A percentile compares a stretch with the other conserved stretches of the same genome.
phyloP scores from a whole-genome alignment of 2,797 vertebrate genomes.

The Podarcis siculus region DNA sequence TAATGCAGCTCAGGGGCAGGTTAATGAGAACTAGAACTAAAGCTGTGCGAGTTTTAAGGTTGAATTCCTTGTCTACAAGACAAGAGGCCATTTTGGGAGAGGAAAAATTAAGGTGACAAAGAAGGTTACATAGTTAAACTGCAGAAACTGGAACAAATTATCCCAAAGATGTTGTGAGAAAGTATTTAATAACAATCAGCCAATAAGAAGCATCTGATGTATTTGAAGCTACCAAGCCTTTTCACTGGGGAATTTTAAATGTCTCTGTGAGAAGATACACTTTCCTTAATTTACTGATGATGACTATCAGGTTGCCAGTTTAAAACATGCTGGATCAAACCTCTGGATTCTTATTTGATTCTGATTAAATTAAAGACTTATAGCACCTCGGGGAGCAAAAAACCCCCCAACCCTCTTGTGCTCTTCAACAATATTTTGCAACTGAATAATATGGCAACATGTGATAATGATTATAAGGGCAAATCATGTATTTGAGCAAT shows the following conservation, averaged over 20 bases:
- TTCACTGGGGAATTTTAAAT: neutral
- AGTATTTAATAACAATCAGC: neutral
- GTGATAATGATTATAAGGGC: neutral
- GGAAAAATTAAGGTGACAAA: neutral
- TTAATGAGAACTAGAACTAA: neutral
- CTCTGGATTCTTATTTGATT: neutral
- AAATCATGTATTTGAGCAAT: neutral
- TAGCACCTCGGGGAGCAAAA: neutral
- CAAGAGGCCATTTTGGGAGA: neutral
- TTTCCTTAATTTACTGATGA: neutral
- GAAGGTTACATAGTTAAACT: neutral
- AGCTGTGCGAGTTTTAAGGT: neutral
- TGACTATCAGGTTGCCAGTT: neutral
- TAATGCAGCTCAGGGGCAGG: neutral
- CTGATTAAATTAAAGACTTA: neutral
- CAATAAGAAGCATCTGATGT: neutral
- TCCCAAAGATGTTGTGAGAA: neutral
- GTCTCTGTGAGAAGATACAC: neutral
- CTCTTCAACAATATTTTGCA: neutral
- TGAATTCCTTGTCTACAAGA: neutral
- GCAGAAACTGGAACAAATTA: neutral
- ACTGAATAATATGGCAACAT: neutral
- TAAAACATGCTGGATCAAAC: neutral
- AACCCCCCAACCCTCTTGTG: too few species aligned
- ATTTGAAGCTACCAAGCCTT: neutral